These are phyloP conservation scores for Icerya purchasi DNA, from an alignment of 2,888 invertebrate genomes.

Conservation along the genomic window DNA sequence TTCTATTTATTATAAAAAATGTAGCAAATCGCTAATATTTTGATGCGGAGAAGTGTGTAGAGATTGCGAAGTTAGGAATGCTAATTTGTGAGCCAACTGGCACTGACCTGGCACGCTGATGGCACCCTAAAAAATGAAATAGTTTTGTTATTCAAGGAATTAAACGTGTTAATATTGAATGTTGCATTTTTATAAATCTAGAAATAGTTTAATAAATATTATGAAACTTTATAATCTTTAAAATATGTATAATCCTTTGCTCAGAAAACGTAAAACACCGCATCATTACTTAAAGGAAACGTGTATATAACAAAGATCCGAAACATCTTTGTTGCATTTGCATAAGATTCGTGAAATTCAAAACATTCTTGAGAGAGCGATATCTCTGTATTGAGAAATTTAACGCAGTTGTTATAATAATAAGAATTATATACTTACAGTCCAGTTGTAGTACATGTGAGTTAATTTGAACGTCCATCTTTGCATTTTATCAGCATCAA, in stretches of 20 bases:
- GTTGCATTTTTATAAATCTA: too few relatives aligned
- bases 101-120: constrained; percentile 78
- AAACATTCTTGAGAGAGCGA: too few relatives aligned
- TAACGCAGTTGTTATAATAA: background rate
- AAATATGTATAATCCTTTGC: too few relatives aligned
- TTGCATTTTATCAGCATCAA: constrained; percentile 50
- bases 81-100: constrained; percentile 85
- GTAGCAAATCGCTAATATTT: constrained; percentile 38
- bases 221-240: too few relatives aligned
- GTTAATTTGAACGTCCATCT: constrained; percentile 64
- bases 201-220: too few relatives aligned
- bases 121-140: constrained; percentile 17
- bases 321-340: too few relatives aligned
- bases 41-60: constrained; percentile 35
- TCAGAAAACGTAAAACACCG: too few relatives aligned
- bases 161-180: too few relatives aligned
- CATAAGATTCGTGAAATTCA: too few relatives aligned
- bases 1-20: constrained; percentile 53
- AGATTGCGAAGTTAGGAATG: constrained; percentile 63
- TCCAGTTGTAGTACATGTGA: constrained; percentile 85
- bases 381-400: background rate
- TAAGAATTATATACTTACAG: constrained; percentile 30
- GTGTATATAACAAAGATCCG: too few relatives aligned
- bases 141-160: too few relatives aligned
- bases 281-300: too few relatives aligned